Conservation (phyloP, 2,888 invertebrate species). For the Sinopyrophorus schimmeli region DNA sequence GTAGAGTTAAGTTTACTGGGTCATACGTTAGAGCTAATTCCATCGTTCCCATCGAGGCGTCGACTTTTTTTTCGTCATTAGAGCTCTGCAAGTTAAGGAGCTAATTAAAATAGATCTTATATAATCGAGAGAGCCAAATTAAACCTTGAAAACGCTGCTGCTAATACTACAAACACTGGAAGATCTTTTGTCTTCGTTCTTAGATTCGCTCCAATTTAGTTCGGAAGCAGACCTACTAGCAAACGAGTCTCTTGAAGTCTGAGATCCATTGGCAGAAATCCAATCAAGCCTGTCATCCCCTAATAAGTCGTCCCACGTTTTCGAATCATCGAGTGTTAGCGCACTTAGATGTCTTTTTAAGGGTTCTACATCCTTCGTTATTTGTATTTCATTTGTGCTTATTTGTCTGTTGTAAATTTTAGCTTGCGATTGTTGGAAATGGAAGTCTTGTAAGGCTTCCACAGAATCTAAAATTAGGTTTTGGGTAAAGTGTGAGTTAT, state of each 20-base stretch:
- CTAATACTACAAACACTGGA: slow-evolving; percentile 45
- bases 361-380: slow-evolving; percentile 39
- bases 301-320: slow-evolving; percentile 55
- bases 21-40: slow-evolving; percentile 83
- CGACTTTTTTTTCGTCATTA: slow-evolving; percentile 44
- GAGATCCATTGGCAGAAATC: slow-evolving; percentile 39
- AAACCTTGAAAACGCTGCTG: slow-evolving; percentile 48
- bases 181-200: slow-evolving; percentile 26
- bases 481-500: slow-evolving; percentile 54
- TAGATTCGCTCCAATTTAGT: slow-evolving; percentile 40
- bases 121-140: not conserved
- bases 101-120: not conserved
- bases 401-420: slow-evolving; percentile 44
- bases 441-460: slow-evolving; percentile 28
- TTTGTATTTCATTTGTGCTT: slow-evolving; percentile 49
- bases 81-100: slow-evolving; percentile 43
- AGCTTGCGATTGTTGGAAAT: slow-evolving; percentile 10
- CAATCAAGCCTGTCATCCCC: slow-evolving; percentile 16
- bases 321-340: slow-evolving; percentile 58
- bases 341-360: slow-evolving; percentile 60
- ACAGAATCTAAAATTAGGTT: slow-evolving; percentile 46
- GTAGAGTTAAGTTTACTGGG: slow-evolving; percentile 73
- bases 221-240: slow-evolving; percentile 46
- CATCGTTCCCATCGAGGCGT: slow-evolving; percentile 61
- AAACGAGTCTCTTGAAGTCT: slow-evolving; percentile 48